Evolutionary conservation across 2,797 vertebrate species (phyloP).

Genomic region (Pangasius mekongensis): DNA sequence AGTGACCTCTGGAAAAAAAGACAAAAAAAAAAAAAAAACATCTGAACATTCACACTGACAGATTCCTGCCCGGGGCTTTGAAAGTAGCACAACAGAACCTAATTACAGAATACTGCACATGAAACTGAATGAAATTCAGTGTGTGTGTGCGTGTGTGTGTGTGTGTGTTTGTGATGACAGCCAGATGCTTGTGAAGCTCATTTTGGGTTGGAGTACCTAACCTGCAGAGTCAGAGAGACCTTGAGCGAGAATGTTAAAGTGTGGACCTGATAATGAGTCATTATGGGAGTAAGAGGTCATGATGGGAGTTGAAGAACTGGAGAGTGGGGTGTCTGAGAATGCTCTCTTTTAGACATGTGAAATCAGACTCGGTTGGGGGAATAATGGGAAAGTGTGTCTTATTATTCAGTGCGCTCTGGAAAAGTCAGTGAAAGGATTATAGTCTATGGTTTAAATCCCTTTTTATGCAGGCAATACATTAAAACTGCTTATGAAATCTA

Average conservation of each 20-base stretch:
- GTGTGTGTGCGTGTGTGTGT: slow-evolving; percentile 30
- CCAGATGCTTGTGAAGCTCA: slow-evolving; percentile 33
- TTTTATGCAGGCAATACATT: slow-evolving; percentile 17
- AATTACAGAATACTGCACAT: slow-evolving; percentile 52
- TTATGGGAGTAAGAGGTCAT: slow-evolving; percentile 39
- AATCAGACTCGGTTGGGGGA: slow-evolving; percentile 26
- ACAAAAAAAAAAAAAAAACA: neutral
- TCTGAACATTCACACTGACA: slow-evolving; percentile 62
- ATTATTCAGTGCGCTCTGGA: slow-evolving; percentile 24
- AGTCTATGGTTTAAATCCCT: slow-evolving; percentile 3
- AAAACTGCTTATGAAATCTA: neutral
- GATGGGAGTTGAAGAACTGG: slow-evolving; percentile 23
- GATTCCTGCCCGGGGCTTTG: slow-evolving; percentile 49
- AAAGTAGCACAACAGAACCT: slow-evolving; percentile 57
- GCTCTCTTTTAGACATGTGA: slow-evolving; percentile 40
- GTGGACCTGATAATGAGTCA: slow-evolving; percentile 46
- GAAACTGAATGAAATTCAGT: slow-evolving; percentile 21
- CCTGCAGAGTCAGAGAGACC: slow-evolving; percentile 39
- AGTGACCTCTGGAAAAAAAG: slow-evolving; percentile 58
- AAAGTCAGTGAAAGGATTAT: neutral
- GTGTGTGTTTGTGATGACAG: slow-evolving; percentile 35
- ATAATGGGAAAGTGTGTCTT: slow-evolving; percentile 41
- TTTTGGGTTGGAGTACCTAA: slow-evolving; percentile 33
- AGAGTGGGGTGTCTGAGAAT: slow-evolving; percentile 30
- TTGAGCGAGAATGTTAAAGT: slow-evolving; percentile 11